phyloP scores from a whole-genome alignment of 2,113 vertebrate species.

The Trochalopteron elliotii region DNA sequence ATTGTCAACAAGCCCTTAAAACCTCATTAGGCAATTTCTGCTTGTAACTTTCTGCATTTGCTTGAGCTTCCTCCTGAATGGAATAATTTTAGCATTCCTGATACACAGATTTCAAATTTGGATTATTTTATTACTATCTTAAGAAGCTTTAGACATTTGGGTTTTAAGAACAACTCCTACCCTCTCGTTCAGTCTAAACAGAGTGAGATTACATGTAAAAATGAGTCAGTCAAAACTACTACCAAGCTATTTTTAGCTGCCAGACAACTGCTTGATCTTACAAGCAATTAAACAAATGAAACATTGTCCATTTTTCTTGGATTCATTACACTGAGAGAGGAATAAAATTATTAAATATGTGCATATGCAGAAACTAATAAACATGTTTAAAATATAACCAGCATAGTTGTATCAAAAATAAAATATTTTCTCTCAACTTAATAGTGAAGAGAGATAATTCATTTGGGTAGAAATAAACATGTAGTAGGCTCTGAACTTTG shows the following conservation, averaged over 20 bases:
- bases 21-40: not conserved
- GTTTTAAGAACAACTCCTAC: constrained; percentile 21
- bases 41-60: not conserved
- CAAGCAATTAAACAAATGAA: constrained; percentile 2
- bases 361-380: not conserved
- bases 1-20: not conserved
- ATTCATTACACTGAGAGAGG: not conserved
- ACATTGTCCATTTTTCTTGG: not conserved
- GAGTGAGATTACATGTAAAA: not conserved
- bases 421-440: not conserved
- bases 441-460: not conserved
- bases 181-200: not conserved
- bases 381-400: not conserved
- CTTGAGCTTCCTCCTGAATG: not conserved
- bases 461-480: not conserved
- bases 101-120: not conserved
- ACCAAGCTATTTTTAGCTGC: constrained; percentile 7
- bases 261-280: constrained; percentile 1
- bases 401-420: not conserved
- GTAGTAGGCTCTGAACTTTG: not conserved
- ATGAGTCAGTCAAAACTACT: constrained; percentile 27
- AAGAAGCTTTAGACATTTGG: not conserved
- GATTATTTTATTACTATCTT: not conserved
- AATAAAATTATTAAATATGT: not conserved
- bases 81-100: not conserved